Evolutionary conservation across 2,888 invertebrate genomes (phyloP).

Genomic region (Lucinisca nassula): DNA sequence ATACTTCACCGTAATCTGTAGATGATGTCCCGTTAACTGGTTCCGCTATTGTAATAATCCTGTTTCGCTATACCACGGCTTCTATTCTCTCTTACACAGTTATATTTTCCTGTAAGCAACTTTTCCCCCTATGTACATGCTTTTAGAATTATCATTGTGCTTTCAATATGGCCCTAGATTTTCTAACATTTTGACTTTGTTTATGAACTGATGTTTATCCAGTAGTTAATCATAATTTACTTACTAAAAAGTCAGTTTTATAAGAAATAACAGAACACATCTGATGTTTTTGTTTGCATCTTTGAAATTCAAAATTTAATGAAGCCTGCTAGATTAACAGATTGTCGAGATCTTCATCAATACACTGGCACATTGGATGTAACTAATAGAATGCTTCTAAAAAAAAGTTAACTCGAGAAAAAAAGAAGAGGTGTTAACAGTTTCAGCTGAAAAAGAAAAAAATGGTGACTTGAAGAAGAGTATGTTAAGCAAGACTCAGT

Average conservation of each 20-base stretch:
- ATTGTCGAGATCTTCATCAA: not conserved
- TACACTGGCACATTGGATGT: not conserved
- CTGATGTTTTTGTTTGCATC: not conserved
- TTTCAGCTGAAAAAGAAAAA: not conserved
- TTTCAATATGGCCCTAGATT: slow-evolving; percentile 11
- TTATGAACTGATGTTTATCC: slow-evolving; percentile 12
- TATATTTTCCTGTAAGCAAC: slow-evolving; percentile 7
- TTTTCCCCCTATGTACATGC: slow-evolving; percentile 25
- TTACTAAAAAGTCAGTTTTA: not conserved
- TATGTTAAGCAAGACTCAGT: too few relatives aligned
- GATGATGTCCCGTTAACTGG: slow-evolving; percentile 30
- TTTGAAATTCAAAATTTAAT: too few relatives aligned
- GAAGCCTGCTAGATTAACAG: not conserved
- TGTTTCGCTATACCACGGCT: slow-evolving; percentile 11
- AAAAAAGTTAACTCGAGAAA: not conserved
- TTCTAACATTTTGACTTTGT: slow-evolving; percentile 10
- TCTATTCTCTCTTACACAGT: slow-evolving; percentile 29
- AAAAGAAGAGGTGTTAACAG: not conserved
- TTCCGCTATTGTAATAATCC: slow-evolving; percentile 17
- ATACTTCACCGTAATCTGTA: slow-evolving; percentile 58
- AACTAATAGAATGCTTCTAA: not conserved
- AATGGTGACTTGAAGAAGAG: not conserved
- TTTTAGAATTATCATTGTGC: slow-evolving; percentile 21
- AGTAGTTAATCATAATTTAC: slow-evolving; percentile 16
- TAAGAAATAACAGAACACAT: not conserved